Evolutionary conservation across 2,797 vertebrate species (phyloP).

Genomic region (Urocyon cinereoargenteus): DNA sequence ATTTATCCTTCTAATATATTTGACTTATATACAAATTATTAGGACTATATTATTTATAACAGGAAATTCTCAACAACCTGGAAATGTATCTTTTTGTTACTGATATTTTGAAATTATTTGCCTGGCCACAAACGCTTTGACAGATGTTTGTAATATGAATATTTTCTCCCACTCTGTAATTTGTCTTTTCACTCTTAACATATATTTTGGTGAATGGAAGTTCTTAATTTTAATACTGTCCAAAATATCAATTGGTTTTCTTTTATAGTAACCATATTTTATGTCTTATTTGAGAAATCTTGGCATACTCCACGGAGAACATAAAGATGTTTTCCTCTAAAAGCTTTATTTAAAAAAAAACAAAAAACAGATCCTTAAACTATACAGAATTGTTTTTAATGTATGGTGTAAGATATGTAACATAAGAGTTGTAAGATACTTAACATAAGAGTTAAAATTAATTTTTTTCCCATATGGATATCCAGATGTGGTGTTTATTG

Average conservation of each 20-base stretch:
- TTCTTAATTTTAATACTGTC: constrained; percentile 40
- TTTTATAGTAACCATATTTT: constrained; percentile 20
- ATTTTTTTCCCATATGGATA: background rate
- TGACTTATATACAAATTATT: background rate
- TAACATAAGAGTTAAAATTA: background rate
- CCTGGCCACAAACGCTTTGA: background rate
- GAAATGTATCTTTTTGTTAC: background rate
- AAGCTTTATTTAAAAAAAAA: background rate
- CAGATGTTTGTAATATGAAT: background rate
- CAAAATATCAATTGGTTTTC: background rate
- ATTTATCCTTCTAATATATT: background rate
- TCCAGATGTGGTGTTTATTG: constrained; percentile 6
- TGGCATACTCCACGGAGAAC: background rate
- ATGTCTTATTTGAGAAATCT: constrained; percentile 32
- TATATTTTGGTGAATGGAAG: background rate
- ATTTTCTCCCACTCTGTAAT: background rate
- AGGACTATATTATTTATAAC: background rate
- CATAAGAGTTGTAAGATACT: no score
- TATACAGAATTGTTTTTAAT: background rate
- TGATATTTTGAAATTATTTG: constrained; percentile 22
- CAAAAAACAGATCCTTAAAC: background rate
- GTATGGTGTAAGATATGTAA: background rate
- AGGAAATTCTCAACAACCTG: constrained; percentile 21
- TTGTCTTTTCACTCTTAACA: constrained; percentile 26
- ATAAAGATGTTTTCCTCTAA: constrained; percentile 28